Base-by-base conservation (phyloP, 2,797 vertebrate genomes). In the Spinus pinus region DNA sequence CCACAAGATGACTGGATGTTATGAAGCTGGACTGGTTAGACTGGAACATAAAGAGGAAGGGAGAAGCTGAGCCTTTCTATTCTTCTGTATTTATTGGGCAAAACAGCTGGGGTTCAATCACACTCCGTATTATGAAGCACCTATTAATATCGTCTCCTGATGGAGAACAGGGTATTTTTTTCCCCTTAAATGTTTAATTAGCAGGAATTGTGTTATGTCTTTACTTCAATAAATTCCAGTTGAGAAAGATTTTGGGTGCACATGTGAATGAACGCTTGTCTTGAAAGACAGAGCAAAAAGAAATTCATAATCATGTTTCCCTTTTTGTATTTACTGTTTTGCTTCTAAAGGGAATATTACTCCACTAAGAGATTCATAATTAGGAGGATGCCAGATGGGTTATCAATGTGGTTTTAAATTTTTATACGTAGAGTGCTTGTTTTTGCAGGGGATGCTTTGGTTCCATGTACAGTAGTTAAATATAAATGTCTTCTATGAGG, bases 361-460 rank as follows among this genome's bases (percentile, higher is more conserved):
- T 96, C 57, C 94, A 96, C 92, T 93, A 97, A 95, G 95, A 97
- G 96, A 96, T 96, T 97, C 95, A 96, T 97, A 97, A 98, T 97
- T 97, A 97, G 97, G 96, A 97, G 80, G 82, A 96, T 92, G 96
- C 97, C 98, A 98, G 97, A 97, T 97, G 97, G 97, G 96, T 97
- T 96, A 98, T 97, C 97, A 97, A 97, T 98, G 97, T 97, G 96
- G 96, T 97, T 98, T 98, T 96, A 97, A 97, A 97, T 97, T 98
- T 98, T 98, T 97, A 98, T 97, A 97, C 10, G 56, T 93, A 95
- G 91, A 97, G 91, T 93, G 92, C 94, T 89, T 95, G 88, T 56
- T 96, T 95, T 97, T 97, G 62, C 93, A 96, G 83, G 78, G 92
- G 71, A 73, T 87, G 84, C 74, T 96, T 94, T 93, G 80, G 94